A percentile compares a stretch with the other conserved stretches of the same genome.
These are phyloP conservation scores for Platichthys stellatus DNA, from an alignment of 2,113 vertebrate genomes.

Conservation along the genomic window DNA sequence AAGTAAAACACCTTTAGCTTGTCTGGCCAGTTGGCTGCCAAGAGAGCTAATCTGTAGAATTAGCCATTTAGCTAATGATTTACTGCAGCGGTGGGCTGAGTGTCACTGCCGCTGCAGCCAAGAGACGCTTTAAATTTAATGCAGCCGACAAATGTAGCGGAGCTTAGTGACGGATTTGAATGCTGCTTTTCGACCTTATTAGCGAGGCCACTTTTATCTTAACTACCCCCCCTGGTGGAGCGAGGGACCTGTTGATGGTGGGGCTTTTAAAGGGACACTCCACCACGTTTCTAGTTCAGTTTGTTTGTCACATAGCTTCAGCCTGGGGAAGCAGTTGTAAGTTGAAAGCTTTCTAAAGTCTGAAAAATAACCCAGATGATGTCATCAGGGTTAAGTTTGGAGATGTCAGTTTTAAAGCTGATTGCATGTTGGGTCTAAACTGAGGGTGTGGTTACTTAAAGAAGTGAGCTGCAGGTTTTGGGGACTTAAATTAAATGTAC, in stretches of 20 bases:
- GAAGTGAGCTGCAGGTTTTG: no score
- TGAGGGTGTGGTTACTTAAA: no score
- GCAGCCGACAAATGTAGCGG: conserved; percentile 47
- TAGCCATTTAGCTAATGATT: conserved; percentile 65
- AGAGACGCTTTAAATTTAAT: conserved; percentile 64
- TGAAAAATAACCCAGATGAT: no score
- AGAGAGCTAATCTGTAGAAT: conserved; percentile 57
- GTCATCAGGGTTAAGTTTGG: no score
- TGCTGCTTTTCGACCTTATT: conserved; percentile 53
- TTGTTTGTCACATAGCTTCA: background rate
- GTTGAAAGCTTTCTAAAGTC: no score
- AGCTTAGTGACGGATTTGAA: conserved; percentile 54
- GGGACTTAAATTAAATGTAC: no score
- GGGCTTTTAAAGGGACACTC: conserved; percentile 8
- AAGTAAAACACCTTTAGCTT: conserved; percentile 69
- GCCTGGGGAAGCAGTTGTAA: background rate
- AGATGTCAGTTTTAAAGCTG: no score
- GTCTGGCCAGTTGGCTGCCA: conserved; percentile 43
- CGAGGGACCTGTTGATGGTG: conserved; percentile 37
- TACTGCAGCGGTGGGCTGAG: conserved; percentile 40
- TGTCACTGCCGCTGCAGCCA: conserved; percentile 45
- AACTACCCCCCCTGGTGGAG: conserved; percentile 7
- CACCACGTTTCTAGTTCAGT: conserved; percentile 1
- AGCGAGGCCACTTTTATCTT: conserved; percentile 44
- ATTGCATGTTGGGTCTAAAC: no score